Base-by-base conservation (phyloP, 2,797 vertebrate species). In the Acipenser transmontanus region DNA sequence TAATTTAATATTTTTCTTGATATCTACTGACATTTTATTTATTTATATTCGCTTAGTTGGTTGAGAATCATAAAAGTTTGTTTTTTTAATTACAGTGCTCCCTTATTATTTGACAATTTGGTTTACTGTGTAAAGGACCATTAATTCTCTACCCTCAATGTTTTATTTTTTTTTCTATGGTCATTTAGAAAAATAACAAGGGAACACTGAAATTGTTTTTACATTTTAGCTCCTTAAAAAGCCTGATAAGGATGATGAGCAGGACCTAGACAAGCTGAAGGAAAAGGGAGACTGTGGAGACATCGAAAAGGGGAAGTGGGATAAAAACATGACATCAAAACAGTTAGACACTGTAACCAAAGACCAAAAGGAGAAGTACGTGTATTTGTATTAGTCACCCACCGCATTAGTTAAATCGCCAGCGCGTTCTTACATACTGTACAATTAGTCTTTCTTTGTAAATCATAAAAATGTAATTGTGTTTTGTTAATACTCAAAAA, bases 151-250 rank as follows among this genome's bases (percentile, higher is more conserved):
- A 17, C 17, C 17, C 17, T 17, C 17, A 17, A 17, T 17, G 17
- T 17, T 54, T 54, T 12, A 54, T 54, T 54, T 17, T 17, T 17
- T 17, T 17, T 17, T 17, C 17, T 17, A 1, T 17, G 17, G 17
- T 17, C 17, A 17, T 61, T 61, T 61, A 20, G 20, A 61, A 17
- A 34, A 8, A 17, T 17, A 17, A 17, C 1, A 1, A 17, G 17
- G 9, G 7, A 20, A 20, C 7, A 61, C 1, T 61, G 11, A 17
- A 7, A 9, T 47, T 12, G 11, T 20, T 20, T 61, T 61, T 61
- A 61, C 6, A 6, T 51, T 56, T 57, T 77, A 99, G 97, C 95
- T 99, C 72, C 89, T 99, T 77, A 99, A 95, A 82, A 99, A 99
- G 76, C 92, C 91, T 65, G 96, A 98, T 80, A 88, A 93, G 73